Evolutionary conservation across 1,140 invertebrate species (phyloP).

Genomic region (Drosophila azteca): DNA sequence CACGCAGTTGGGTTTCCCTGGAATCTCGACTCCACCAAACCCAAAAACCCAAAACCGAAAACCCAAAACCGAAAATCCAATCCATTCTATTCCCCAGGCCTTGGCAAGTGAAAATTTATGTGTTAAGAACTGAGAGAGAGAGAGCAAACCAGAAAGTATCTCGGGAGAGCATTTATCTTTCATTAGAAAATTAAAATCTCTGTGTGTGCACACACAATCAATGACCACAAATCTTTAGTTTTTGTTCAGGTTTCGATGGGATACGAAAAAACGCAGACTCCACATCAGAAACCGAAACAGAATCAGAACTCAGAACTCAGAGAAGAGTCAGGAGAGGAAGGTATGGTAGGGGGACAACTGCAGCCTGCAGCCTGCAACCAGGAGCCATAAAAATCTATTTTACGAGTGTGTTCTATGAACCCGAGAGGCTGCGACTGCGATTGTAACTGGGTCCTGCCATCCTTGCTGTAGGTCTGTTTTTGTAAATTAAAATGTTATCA

Average conservation of each 20-base stretch:
- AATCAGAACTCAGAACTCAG: no score
- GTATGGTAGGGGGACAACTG: background rate
- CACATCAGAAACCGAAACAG: background rate
- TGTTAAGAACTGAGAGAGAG: constrained; percentile 32
- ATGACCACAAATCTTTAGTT: constrained; percentile 77
- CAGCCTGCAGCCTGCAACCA: constrained; percentile 9
- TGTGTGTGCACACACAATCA: constrained; percentile 70
- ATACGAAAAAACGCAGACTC: background rate
- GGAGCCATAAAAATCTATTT: constrained; percentile 61
- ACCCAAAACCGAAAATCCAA: constrained; percentile 28
- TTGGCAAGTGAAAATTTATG: constrained; percentile 69
- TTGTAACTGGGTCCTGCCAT: constrained; percentile 37
- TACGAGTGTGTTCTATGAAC: constrained; percentile 51
- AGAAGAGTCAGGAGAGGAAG: no score
- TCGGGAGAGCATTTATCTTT: constrained; percentile 72
- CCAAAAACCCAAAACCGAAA: background rate
- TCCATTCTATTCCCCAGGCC: constrained; percentile 1
- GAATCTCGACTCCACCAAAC: constrained; percentile 2
- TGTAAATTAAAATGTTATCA: constrained; percentile 79
- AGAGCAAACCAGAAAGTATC: constrained; percentile 39
- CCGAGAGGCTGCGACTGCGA: constrained; percentile 4
- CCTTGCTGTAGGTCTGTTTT: constrained; percentile 65
- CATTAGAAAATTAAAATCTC: constrained; percentile 79
- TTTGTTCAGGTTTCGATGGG: constrained; percentile 26
- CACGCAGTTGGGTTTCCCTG: constrained; percentile 62